Base-by-base conservation (phyloP, 2,888 invertebrate species). In the Mechanitis messenoides region DNA sequence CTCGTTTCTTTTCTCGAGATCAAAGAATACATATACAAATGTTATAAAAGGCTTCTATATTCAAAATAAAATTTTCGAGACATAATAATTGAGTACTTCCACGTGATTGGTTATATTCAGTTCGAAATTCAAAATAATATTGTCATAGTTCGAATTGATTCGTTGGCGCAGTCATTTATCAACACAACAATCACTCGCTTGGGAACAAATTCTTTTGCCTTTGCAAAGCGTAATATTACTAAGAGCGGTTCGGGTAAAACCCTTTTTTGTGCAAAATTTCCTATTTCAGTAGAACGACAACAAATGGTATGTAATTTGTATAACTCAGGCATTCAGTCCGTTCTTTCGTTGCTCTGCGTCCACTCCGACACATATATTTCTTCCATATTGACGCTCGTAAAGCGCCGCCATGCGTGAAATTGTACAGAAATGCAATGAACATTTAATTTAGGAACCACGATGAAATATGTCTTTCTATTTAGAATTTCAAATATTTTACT, bases 231-330 rank as follows among this genome's bases (percentile, higher is more conserved):
- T 77, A 75, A 83, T 81, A 82, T 81, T 77, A 78, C 74, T 74
- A 71, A 76, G 73, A 73, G 75, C 72, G 64, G 72, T 68, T 60
- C 54, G 54, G 45, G 55, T 58, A 58, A 77, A 77, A 77, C 81
- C 77, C 76, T 84, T 83, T 81, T 81, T 80, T 80, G 62, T 77
- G 75, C 71, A 72, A 71, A 76, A 71, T 74, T 70, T 75, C 71
- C 78, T 83, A 85, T 85, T 85, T 82, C 83, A 81, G 76, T 69
- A 70, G 76, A 71, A 69, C 76, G 79, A 50, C 50, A 72, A 71
- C 76, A 79, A 80, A 83, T 79, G 78, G 78, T 76, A 76, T 76
- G 77, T 77, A 78, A 85, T 85, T 85, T 85, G 78, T 84, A 74
- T 77, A 74, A 75, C 73, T 75, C 72, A 62, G 68, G 69, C 68